Conservation (phyloP, 2,113 vertebrate species). For the Pungitius pungitius region DNA sequence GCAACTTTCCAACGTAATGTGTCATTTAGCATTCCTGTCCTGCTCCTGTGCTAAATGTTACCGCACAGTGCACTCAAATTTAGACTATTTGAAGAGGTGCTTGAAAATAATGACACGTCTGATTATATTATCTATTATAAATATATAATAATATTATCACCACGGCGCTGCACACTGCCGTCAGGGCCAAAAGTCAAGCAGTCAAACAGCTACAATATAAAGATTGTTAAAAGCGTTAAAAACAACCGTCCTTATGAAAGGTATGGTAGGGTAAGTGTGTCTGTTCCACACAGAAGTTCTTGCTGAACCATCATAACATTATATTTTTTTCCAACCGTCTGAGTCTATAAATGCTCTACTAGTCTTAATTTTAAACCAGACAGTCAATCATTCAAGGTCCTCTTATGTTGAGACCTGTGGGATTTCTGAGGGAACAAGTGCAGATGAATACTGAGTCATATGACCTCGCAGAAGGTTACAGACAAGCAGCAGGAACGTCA, state of each 20-base stretch:
- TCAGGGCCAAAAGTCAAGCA: background rate
- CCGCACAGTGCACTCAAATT: background rate
- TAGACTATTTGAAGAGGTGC: background rate
- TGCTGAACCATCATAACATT: background rate
- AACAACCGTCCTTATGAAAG: background rate
- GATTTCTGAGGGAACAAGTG: conserved; percentile 36
- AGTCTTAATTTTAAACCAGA: conserved; percentile 28
- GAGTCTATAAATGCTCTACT: background rate
- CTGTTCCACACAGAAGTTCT: background rate
- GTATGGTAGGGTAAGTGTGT: background rate
- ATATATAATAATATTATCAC: background rate
- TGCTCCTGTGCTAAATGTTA: background rate
- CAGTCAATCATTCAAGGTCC: conserved; percentile 14
- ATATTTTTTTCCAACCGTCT: conserved; percentile 17
- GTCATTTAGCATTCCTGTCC: background rate
- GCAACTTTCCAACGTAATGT: background rate
- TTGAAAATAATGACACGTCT: background rate
- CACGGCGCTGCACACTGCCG: background rate
- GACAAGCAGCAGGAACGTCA: conserved; percentile 11
- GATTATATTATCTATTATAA: background rate
- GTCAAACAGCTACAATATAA: background rate
- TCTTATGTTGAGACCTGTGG: conserved; percentile 14
- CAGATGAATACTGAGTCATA: conserved; percentile 33
- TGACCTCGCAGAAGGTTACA: conserved; percentile 14
- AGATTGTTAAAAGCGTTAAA: background rate